Evolutionary conservation across 2,888 invertebrate genomes (phyloP).

Genomic region (Ectemnius cavifrons): DNA sequence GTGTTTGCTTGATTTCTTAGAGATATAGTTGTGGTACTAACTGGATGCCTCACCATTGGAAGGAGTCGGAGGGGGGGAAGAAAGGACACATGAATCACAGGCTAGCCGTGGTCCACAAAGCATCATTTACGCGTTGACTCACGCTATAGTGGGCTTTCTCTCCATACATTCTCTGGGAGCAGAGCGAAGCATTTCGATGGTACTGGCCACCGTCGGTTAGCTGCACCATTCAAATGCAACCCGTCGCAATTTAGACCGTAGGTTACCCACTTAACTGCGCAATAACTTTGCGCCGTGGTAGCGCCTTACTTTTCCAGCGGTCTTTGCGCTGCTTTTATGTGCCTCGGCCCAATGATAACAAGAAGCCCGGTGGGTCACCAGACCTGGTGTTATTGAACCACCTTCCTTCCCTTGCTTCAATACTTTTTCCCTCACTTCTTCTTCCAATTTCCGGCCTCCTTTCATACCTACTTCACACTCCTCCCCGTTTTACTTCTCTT

Average conservation of each 20-base stretch:
- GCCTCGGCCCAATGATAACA: conserved; percentile 38
- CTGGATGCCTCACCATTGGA: no score
- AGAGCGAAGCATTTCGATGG: conserved; percentile 35
- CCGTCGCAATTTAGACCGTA: conserved; percentile 62
- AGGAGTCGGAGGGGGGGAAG: no score
- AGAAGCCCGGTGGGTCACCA: conserved; percentile 17
- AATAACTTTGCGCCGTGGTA: conserved; percentile 44
- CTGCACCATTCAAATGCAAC: conserved; percentile 41
- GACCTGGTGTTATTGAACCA: conserved; percentile 16
- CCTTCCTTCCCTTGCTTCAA: conserved; percentile 5
- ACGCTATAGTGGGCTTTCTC: conserved; percentile 27
- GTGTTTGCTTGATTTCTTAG: no score
- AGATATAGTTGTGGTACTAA: no score
- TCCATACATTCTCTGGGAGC: conserved; percentile 16
- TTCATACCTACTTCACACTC: not conserved
- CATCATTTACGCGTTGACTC: no score
- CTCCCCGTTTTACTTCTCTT: no score
- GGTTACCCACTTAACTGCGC: conserved; percentile 60
- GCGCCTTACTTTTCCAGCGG: conserved; percentile 41
- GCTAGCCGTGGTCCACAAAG: no score
- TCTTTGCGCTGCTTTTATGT: conserved; percentile 15
- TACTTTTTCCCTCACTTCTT: not conserved
- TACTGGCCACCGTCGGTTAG: conserved; percentile 42
- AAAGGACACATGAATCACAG: no score
- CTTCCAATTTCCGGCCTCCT: not conserved